Evolutionary conservation across 2,888 invertebrate genomes (phyloP), one percentile per base, ranked within the genome.

Genomic region (Rapana venosa): DNA sequence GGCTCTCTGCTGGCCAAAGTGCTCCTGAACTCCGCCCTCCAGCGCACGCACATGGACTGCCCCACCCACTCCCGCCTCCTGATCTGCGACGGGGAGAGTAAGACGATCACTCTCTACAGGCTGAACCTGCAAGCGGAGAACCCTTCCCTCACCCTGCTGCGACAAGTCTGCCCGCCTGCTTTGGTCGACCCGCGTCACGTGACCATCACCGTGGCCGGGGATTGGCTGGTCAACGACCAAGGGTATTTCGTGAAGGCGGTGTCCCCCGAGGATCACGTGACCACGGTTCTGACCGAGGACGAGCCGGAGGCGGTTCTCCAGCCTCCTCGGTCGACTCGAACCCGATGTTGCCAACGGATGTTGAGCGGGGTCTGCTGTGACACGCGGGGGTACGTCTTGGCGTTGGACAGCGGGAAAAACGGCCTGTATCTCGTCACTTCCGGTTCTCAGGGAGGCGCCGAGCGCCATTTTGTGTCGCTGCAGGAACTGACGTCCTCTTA

Each of bases 181-280:
- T 35, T 77, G 32, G 13, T 22, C 36, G 13, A 47, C 81, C 89
- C 89, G 0, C 74, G 89, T 47, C 89, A 89, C 47, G 85, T 89
- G 89, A 56, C 89, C 47, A 20, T 89, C 84, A 89, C 56, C 77
- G 5, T 89, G 74, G 74, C 85, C 5, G 89, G 70, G 8, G 89
- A 89, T 84, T 89, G 84, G 89, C 70, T 89, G 77, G 70, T 89
- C 85, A 89, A 58, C 35, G 89, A 89, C 74, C 36, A 56, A 22
- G 89, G 85, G 15, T 26, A 35, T 15, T 66, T 66, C 32, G 8
- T 89, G 35, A 70, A 47, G 47, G 36, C 74, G 56, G 74, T 85
- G 70, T 85, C 89, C 74, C 89, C 89, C 32, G 89, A 74, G 17
- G 89, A 35, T 47, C 35, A 77, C 70, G 66, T 89, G 61, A 85